Evolutionary conservation across 2,888 invertebrate genomes (phyloP), one percentile per base, ranked within the genome.

Genomic region (Phytoseiulus persimilis): DNA sequence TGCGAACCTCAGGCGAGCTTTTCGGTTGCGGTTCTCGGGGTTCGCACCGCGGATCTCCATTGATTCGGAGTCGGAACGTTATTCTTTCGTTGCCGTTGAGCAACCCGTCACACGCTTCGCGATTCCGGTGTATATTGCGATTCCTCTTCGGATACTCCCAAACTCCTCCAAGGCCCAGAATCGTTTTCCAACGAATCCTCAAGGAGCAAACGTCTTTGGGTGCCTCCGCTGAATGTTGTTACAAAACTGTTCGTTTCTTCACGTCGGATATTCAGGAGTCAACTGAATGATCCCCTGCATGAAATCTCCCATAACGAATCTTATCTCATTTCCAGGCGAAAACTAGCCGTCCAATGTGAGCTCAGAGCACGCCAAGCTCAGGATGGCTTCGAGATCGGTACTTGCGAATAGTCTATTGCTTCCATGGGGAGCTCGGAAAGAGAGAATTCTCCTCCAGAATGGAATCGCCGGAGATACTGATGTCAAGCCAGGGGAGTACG

Each of bases 401-500:
- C 87, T 87, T 45, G 87, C 91, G 32, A 91, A 87, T 45, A 87
- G 87, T 33, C 87, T 92, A 14, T 91, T 92, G 32, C 92, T 97
- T 90, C 97, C 97, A 45, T 97, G 97, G 97, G 96, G 96, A 89
- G 95, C 95, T 6, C 95, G 95, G 92, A 96, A 96, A 92, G 96
- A 96, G 91, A 93, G 95, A n/a, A 92, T 93, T 46, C 92, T 93
- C 83, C 93, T 92, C 90, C 93, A 94, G 90, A 92, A 94, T 83
- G 93, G 94, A 33, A 91, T 92, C 65, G 91, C 91, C 89, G 91
- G 92, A 33, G 92, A 92, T 90, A 91, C 92, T 46, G 89, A 89
- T 45, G 31, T 83, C 28, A 94, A 96, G 90, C 97, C 97, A 0
- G 99, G 99, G 23, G 98, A 99, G 93, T 98, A 96, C 93, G 97